Evolutionary conservation across 2,113 vertebrate species (phyloP), one percentile per base, ranked within the genome.

Genomic region (Caretta caretta): DNA sequence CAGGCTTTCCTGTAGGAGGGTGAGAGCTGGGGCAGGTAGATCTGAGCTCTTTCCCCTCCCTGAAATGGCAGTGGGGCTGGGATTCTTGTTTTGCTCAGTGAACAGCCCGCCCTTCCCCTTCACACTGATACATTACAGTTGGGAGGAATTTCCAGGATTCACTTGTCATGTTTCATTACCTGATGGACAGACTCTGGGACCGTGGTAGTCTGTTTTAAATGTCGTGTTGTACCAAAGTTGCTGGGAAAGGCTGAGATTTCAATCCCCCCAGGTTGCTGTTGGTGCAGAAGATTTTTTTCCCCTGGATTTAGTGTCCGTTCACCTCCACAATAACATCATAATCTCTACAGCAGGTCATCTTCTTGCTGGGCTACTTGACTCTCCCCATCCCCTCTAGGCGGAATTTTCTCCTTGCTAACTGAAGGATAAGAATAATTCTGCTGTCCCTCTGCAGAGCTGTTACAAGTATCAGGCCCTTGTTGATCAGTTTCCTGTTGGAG

Each of bases 101-200:
- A 50, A 69, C 76, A 79, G 53, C 78, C 54, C 59, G 5, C 80
- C 65, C 72, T 84, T 72, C 0, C 16, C 29, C 93, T 84, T 59
- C 0, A 1, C 1, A 1, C 72, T 72, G 59, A 84, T 62, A 42
- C 0, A 0, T 48, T 0, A 1, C 19, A 83, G 78, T 86, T 1
- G 24, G 20, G 24, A 84, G 17, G 48, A 22, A 16, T 80, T 57
- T 89, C 95, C 0, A 0, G 83, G 85, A 80, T 65, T 0, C 42
- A 62, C n/a, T 94, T 83, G 97, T 97, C 97, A 83, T 76, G 89
- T 96, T 1, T 0, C 82, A 87, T 97, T 97, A 97, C 92, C 90
- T 84, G 97, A 90, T 0, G 8, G 92, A 91, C 79, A 57, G 91
- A 3, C 80, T 75, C 75, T 0, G 0, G 89, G 80, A 72, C 80